Evolutionary conservation across 2,113 vertebrate genomes (phyloP), one percentile per base, ranked within the genome.

Genomic region (Gopherus evgoodei): DNA sequence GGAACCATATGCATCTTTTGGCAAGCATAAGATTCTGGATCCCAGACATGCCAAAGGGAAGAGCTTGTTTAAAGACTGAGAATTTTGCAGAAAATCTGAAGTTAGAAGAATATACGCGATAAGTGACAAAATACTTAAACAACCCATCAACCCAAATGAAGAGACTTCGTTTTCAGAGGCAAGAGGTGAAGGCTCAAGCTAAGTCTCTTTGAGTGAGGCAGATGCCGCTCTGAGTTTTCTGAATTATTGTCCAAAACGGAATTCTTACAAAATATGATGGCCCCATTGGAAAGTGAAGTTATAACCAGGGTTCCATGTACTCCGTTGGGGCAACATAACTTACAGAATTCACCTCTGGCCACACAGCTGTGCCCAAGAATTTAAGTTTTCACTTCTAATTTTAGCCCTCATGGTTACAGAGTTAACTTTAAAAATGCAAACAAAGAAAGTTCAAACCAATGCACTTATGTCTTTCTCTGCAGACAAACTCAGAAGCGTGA

Each of bases 391-490:
- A 91, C 12, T 81, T 50, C 91, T 88, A 54, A 44, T 49, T 88
- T 49, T 62, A 81, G 49, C 4, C 12, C 57, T 65, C 56, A 31
- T 87, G 24, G 88, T 83, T 79, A 86, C 2, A 22, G 81, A 87
- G 0, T 10, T 86, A 88, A 75, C 8, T 84, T 90, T 5, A 52
- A 87, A 87, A 75, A 5, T 1, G 13, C 2, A 3, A 89, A 83
- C 35, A 3, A 89, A 83, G 29, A 1, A 38, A 24, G 12, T 2
- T 8, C 0, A 0, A 59, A 31, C 27, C 13, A 62, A 62, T 76
- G 4, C 0, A 38, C 19, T 21, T 38, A 2, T 24, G 52, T 38
- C 93, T 88, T 29, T 50, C 75, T 91, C 35, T 83, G 4, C 81
- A 42, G 21, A 53, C 1, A 27, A 95, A 89, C 14, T 35, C 54